Conservation (phyloP, 92 coral and sea anemone genomes). For the Pocillopora meandrina region DNA sequence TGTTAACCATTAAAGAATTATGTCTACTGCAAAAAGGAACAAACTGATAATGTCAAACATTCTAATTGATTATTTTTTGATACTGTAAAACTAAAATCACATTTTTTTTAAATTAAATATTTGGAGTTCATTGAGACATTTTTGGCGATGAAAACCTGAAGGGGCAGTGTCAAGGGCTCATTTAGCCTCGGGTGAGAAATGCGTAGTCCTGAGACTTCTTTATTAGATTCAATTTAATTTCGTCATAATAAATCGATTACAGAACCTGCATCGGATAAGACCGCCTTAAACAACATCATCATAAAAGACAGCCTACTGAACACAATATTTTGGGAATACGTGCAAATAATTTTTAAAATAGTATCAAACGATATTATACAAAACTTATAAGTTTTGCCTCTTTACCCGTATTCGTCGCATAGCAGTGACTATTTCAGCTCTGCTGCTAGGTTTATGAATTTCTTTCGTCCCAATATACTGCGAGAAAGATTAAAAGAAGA, state of each 20-base stretch:
- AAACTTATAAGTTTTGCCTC: background rate
- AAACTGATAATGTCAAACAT: no score
- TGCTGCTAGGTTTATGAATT: constrained; percentile 84
- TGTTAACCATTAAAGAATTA: background rate
- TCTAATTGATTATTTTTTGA: no score
- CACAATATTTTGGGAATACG: no score
- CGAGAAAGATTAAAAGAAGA: constrained; percentile 35
- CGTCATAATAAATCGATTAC: background rate
- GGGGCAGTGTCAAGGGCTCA: no score
- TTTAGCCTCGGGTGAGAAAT: no score
- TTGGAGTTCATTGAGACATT: no score
- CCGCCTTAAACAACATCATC: constrained; percentile 2
- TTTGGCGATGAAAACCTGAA: no score
- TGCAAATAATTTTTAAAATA: background rate
- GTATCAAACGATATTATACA: background rate
- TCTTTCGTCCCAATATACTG: constrained; percentile 96
- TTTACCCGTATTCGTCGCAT: constrained; percentile 93
- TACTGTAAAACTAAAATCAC: no score
- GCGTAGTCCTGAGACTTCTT: no score
- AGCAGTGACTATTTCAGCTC: constrained; percentile 94
- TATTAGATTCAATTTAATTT: background rate
- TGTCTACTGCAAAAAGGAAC: no score
- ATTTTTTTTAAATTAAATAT: no score
- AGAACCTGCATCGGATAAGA: background rate
- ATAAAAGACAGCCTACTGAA: background rate